Conservation (phyloP, 2,113 vertebrate species). For the Pycnonotus jocosus region DNA sequence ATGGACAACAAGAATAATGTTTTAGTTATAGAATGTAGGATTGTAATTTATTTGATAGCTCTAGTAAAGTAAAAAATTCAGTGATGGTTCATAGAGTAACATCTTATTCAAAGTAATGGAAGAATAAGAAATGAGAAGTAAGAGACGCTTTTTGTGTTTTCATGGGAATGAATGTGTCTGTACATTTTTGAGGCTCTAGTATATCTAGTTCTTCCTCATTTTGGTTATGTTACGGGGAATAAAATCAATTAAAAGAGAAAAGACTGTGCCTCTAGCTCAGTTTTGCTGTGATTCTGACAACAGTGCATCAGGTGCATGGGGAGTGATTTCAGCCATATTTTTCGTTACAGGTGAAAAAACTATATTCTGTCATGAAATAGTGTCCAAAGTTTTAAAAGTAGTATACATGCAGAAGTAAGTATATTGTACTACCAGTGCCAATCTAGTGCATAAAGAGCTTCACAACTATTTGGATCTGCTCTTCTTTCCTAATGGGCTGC, state of each 20-base stretch:
- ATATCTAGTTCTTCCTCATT: background rate
- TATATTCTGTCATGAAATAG: background rate
- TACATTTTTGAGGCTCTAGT: background rate
- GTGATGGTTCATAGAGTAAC: background rate
- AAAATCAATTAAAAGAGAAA: background rate
- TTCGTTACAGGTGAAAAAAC: background rate
- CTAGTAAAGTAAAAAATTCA: background rate
- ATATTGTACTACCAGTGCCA: background rate
- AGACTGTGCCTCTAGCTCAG: background rate
- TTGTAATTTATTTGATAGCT: background rate
- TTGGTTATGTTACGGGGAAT: background rate
- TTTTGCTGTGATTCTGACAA: background rate
- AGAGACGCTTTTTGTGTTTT: background rate
- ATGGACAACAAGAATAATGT: background rate
- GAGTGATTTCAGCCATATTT: background rate
- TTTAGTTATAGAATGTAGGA: background rate
- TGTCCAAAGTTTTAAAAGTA: background rate
- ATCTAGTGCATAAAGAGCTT: background rate
- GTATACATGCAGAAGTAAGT: background rate
- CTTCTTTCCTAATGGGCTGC: conserved; percentile 62
- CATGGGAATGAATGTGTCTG: background rate
- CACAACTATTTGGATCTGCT: background rate
- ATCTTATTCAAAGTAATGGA: background rate
- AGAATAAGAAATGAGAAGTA: background rate
- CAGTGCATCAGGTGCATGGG: background rate